Percentiles rank a stretch among this genome's conserved stretches.
phyloP scores from a whole-genome alignment of 1,140 invertebrate species.

The Heliconius congener region DNA sequence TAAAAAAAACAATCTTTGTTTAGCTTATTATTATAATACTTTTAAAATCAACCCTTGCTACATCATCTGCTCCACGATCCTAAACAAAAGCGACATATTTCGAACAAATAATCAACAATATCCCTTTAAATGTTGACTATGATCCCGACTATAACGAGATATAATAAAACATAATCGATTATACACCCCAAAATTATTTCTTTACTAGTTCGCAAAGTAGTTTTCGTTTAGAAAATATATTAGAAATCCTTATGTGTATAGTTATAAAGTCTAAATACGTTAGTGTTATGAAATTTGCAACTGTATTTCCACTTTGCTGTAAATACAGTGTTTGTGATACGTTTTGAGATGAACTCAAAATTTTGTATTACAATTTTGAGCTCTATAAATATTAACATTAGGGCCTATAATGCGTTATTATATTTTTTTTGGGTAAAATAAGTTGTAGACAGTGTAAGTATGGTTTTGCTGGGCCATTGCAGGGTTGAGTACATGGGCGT shows the following conservation, averaged over 20 bases:
- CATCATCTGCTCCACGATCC: slow-evolving; percentile 2
- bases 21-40: slow-evolving; percentile 12
- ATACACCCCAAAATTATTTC: slow-evolving; percentile 68
- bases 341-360: not conserved
- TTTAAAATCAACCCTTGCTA: not conserved
- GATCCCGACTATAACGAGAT: slow-evolving; percentile 64
- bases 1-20: slow-evolving; percentile 4
- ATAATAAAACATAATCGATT: slow-evolving; percentile 72
- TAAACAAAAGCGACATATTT: slow-evolving; percentile 45
- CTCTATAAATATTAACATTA: not conserved
- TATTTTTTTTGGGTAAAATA: not conserved
- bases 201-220: slow-evolving; percentile 40
- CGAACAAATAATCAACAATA: slow-evolving; percentile 52
- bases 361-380: not conserved
- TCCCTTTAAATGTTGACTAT: slow-evolving; percentile 50
- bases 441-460: slow-evolving; percentile 15
- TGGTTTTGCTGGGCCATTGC: slow-evolving; percentile 66
- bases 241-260: slow-evolving; percentile 16
- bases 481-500: slow-evolving; percentile 61
- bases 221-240: not conserved
- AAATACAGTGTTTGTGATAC: not conserved
- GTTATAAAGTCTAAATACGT: slow-evolving; percentile 41
- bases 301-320: not conserved
- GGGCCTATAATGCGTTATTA: not conserved
- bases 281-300: not conserved